Evolutionary conservation across 2,113 vertebrate species (phyloP), one percentile per base, ranked within the genome.

Genomic region (Pelusios castaneus): DNA sequence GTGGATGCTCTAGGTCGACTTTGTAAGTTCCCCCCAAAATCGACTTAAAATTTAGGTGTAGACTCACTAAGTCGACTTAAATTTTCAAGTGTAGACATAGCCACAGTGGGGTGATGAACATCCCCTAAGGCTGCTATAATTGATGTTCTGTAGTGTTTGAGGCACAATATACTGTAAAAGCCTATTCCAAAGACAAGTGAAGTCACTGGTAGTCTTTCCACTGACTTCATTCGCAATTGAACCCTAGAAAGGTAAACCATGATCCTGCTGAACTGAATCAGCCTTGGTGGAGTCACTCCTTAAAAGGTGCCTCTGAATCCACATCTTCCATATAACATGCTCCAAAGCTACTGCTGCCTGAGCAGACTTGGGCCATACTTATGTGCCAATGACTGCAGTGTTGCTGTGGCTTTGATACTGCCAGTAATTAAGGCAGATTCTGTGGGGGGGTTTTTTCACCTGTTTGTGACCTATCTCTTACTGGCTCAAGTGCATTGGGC

Each of bases 361-460:
- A 52, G 9, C 73, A 85, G 78, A 25, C 47, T 56, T 10, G 34
- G 77, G 52, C 0, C 1, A 47, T 13, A 1, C 41, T 52, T 47
- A 6, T 31, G 73, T n/a, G 56, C 31, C 10, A 34, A 51, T 41
- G 41, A 51, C 21, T 55, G n/a, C 0, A 2, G 27, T 56, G 60
- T 19, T 63, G 73, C n/a, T 56, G 85, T 24, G 34, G 58, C 51
- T 34, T 24, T 67, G 41, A 47, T 86, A 54, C 75, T 47, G 17
- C 47, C 4, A 9, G 7, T 19, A 29, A 7, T 43, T 56, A 47
- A 34, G 63, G 4, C 6, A 43, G 22, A 45, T 75, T 41, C 24
- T 75, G 21, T 67, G 14, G 16, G 2, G 25, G 12, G 2, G 25
- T 45, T 25, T 75, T 58, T 13, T 43, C 78, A 0, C 0, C 49